Evolutionary conservation across 2,113 vertebrate species (phyloP).

Genomic region (Ciconia maguari): DNA sequence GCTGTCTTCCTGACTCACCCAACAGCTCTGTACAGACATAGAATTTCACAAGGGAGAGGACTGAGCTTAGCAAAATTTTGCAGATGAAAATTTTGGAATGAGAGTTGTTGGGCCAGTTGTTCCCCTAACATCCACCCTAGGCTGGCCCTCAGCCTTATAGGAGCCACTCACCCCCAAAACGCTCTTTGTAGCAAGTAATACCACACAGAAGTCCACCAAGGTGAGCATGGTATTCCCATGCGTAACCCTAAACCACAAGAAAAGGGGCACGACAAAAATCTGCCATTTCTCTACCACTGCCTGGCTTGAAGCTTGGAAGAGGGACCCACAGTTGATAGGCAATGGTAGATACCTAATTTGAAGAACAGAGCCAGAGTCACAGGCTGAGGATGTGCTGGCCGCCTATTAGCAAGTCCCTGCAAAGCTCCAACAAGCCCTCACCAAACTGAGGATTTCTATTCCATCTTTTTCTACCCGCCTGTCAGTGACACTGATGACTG

Average conservation of each 20-base stretch:
- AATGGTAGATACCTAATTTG: accelerated
- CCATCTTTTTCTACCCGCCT: background rate
- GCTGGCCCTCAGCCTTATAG: background rate
- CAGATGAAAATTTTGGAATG: background rate
- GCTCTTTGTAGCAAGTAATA: background rate
- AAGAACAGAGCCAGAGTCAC: background rate
- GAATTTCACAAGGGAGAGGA: background rate
- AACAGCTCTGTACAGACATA: background rate
- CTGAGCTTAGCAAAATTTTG: background rate
- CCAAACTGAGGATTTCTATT: background rate
- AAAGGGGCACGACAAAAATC: background rate
- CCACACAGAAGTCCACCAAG: background rate
- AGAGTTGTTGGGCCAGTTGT: background rate
- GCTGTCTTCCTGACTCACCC: background rate
- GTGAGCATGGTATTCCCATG: background rate
- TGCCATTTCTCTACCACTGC: background rate
- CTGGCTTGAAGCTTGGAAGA: background rate
- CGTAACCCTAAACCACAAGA: background rate
- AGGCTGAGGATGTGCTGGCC: background rate
- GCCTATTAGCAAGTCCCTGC: background rate
- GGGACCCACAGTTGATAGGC: background rate
- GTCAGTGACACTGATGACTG: background rate
- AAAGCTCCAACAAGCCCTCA: background rate
- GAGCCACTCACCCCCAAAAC: background rate
- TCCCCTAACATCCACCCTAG: background rate